Conservation (phyloP, 2,797 vertebrate genomes). For the Mormyrops boulengeri region DNA sequence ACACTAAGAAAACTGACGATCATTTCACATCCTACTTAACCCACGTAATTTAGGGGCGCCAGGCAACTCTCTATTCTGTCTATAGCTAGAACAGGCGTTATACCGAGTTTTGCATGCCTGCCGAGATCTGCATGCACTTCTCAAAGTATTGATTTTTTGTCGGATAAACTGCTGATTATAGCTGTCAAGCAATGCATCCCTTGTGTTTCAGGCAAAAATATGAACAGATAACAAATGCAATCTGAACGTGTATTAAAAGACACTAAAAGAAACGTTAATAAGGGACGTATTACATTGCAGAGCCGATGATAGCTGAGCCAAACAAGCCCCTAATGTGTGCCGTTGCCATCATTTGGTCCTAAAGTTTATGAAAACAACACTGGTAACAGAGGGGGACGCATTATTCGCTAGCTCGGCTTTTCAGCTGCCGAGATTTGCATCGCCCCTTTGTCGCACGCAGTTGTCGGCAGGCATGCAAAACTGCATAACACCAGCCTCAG, state of each 20-base stretch:
- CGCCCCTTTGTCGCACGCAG: no score
- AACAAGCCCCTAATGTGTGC: not conserved
- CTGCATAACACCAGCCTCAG: no score
- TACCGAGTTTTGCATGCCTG: no score
- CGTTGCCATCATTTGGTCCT: not conserved
- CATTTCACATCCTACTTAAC: not conserved
- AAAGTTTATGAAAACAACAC: not conserved
- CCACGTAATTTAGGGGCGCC: no score
- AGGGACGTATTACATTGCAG: not conserved
- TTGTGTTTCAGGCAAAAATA: not conserved
- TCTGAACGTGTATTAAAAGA: not conserved
- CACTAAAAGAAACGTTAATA: not conserved
- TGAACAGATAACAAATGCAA: not conserved
- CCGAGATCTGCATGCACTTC: not conserved
- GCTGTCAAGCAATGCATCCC: not conserved
- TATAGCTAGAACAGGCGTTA: no score
- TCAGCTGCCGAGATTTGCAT: not conserved
- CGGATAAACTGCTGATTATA: not conserved
- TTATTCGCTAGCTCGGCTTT: not conserved
- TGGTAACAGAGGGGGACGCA: not conserved
- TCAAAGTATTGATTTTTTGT: not conserved
- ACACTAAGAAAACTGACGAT: not conserved
- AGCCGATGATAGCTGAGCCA: not conserved
- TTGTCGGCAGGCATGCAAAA: no score
- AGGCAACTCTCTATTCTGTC: no score